Base-by-base conservation (phyloP, 2,888 invertebrate genomes). In the Beris morrisii region DNA sequence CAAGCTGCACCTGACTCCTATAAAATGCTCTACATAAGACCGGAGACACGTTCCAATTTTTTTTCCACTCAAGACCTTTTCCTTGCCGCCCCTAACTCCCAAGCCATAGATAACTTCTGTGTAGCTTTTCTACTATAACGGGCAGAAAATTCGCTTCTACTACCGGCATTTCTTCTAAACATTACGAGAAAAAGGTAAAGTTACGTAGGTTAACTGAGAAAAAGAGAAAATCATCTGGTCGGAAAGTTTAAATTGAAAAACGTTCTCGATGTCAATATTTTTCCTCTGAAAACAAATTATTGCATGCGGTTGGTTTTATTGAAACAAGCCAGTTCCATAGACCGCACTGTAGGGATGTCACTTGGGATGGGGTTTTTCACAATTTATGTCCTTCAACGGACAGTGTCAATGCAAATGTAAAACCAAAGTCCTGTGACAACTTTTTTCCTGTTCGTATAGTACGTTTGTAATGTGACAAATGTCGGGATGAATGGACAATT, bases 1-100 rank as follows among this genome's bases (percentile, higher is more conserved):
- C 30, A 53, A 64, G 45, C n/a, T 64, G 46, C 63, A 67, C 63
- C 63, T 67, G 66, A 67, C 66, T 67, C 63, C 43, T 13, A 12
- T 30, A 50, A 53, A 67, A 67, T 67, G 32, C 66, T 63, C 48
- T 30, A 67, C 43, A 67, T 57, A 55, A 61, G 22, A 50, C 30
- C 13, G 50, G 50, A 54, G 50, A 48, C 66, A 67, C 66, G 66
- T 67, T 67, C 43, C 56, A 50, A 50, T 48, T 48, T 48, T 48
- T 13, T n/a, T 48, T 15, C 15, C n/a, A 13, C 48, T 48, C 48
- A 48, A 13, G 38, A 38, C 38, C 9, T 7, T 3, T 38, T 38
- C 9, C 38, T 38, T 38, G 38, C 38, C 38, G 38, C 38, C 9
- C 9, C 38, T 9, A 1, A 38, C 9, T 38, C 9, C 9, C 38